Conservation (phyloP, 2,888 invertebrate genomes). For the Graphium colonna region DNA sequence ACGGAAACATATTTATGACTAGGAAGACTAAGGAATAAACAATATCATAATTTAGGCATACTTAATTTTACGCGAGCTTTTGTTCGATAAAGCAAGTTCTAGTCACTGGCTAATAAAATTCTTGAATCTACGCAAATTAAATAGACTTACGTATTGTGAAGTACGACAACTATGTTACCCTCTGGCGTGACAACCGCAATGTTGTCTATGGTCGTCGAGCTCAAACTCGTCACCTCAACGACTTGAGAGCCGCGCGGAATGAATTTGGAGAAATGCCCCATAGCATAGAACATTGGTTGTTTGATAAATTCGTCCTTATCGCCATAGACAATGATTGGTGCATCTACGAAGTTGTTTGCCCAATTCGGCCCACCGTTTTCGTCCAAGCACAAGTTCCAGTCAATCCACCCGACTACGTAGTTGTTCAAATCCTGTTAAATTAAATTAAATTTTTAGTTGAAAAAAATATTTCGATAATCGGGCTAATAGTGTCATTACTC, state of each 20-base stretch:
- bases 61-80: too few species aligned
- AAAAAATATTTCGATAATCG: too few species aligned
- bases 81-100: too few species aligned
- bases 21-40: too few species aligned
- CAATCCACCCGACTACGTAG: slow-evolving; percentile 89
- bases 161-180: slow-evolving; percentile 50
- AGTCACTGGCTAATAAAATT: too few species aligned
- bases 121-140: too few species aligned
- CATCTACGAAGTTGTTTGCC: slow-evolving; percentile 86
- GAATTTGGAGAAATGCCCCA: slow-evolving; percentile 89
- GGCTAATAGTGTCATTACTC: too few species aligned
- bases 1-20: too few species aligned
- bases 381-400: slow-evolving; percentile 92
- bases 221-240: slow-evolving; percentile 34
- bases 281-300: slow-evolving; percentile 91
- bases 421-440: slow-evolving; percentile 82
- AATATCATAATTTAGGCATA: too few species aligned
- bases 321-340: slow-evolving; percentile 79
- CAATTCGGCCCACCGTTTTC: slow-evolving; percentile 90
- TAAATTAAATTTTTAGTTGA: too few species aligned
- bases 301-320: slow-evolving; percentile 87
- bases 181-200: slow-evolving; percentile 50
- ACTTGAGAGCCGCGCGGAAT: slow-evolving; percentile 78
- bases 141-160: slow-evolving; percentile 57
- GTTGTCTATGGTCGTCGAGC: slow-evolving; percentile 30